These are phyloP conservation scores for Phortica variegata DNA, from an alignment of 1,140 invertebrate species.

Conservation along the genomic window DNA sequence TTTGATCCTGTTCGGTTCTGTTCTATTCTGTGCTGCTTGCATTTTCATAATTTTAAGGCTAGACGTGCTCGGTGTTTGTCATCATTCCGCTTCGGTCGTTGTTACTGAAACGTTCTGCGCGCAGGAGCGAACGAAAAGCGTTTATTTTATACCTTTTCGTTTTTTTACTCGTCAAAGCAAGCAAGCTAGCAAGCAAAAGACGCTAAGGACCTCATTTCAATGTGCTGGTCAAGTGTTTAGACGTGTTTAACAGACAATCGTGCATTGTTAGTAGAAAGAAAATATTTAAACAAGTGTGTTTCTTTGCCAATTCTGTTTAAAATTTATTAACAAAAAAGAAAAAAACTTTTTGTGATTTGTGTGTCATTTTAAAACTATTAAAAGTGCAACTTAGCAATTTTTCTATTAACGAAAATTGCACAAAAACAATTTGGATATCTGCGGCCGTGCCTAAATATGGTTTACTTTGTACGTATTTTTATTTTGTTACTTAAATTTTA, in stretches of 20 bases:
- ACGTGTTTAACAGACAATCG: too few species aligned
- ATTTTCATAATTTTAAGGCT: constrained; percentile 52
- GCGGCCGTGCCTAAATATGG: constrained; percentile 51
- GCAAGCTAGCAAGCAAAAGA: too few species aligned
- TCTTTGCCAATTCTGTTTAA: too few species aligned
- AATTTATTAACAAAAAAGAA: too few species aligned
- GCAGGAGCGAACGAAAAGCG: too few species aligned
- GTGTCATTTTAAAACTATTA: not conserved
- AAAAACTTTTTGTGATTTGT: not conserved
- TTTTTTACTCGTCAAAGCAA: constrained; percentile 6
- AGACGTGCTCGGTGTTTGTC: constrained; percentile 27
- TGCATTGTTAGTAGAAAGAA: too few species aligned
- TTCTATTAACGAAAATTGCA: constrained; percentile 12
- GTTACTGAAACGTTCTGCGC: constrained; percentile 25
- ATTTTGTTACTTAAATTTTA: too few species aligned
- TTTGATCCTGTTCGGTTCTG: constrained; percentile 13
- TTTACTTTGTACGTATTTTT: constrained; percentile 56
- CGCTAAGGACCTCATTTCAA: too few species aligned
- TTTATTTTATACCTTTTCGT: too few species aligned
- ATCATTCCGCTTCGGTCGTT: constrained; percentile 53
- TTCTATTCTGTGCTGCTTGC: not conserved
- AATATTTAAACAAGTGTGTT: not conserved
- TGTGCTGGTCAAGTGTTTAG: too few species aligned
- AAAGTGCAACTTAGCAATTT: constrained; percentile 3
- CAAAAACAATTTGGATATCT: constrained; percentile 39